Evolutionary conservation across 2,113 vertebrate genomes (phyloP), one percentile per base, ranked within the genome.

Genomic region (Tachuris rubrigastra): DNA sequence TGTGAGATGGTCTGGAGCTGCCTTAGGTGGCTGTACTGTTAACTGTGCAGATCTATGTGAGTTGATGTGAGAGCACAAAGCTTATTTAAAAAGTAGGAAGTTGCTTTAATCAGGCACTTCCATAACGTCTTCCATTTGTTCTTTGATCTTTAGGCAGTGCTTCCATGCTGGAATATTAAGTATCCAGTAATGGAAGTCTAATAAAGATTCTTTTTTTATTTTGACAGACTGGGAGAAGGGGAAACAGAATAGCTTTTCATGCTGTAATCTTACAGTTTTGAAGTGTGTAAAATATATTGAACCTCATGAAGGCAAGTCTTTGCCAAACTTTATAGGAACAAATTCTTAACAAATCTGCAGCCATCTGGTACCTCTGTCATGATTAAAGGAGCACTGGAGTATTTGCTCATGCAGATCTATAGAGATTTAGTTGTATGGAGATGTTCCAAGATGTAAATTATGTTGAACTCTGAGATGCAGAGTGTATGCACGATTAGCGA

Each of bases 291-390:
- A 77, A 71, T 80, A 76, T 31, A 86, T 52, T 83, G 60, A 94
- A 88, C 42, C 63, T 63, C 84, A 71, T 24, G 39, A 88, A 77
- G 85, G 49, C n/a, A 81, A 81, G 60, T 63, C 65, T 87, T 87
- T 90, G 84, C 68, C 55, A 88, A 77, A 91, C 65, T 81, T 86
- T 35, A 44, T 41, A 82, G 87, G 91, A 87, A 58, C 28, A 85
- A 87, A 69, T 90, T 90, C 66, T 82, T 90, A 90, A 80, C 46
- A 90, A 86, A 92, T 59, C 84, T 53, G 76, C 68, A 89, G 56
- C 83, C 76, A 90, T 95, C 90, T 96, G 90, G 60, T 93, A 59
- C 69, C 68, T 86, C 92, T 95, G 80, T 74, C 80, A 55, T 93
- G 56, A 52, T 67, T 90, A 86, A 76, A 66, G 58, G 60, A 89